phyloP scores from a whole-genome alignment of 1,140 invertebrate genomes.

The Bombus terrestris region DNA sequence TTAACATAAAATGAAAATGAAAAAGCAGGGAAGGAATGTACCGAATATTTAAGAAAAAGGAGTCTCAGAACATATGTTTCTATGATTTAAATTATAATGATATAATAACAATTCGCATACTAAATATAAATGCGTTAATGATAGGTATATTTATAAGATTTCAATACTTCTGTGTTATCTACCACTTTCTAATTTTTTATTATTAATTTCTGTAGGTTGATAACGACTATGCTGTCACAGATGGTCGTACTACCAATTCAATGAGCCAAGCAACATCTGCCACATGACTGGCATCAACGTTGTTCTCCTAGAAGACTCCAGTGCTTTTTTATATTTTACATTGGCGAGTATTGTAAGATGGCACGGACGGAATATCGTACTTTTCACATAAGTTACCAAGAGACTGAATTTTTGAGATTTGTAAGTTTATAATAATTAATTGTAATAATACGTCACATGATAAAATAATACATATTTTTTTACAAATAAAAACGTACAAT shows the following conservation, averaged over 20 bases:
- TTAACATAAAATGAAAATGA: slow-evolving; percentile 26
- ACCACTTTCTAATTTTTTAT: slow-evolving; percentile 51
- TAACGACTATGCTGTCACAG: slow-evolving; percentile 49
- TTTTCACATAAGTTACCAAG: background rate
- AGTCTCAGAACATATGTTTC: slow-evolving; percentile 15
- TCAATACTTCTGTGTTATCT: background rate
- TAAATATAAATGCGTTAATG: slow-evolving; percentile 27
- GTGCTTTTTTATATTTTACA: slow-evolving; percentile 3
- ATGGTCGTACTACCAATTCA: slow-evolving; percentile 42
- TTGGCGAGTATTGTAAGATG: slow-evolving; percentile 5
- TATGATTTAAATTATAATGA: slow-evolving; percentile 45
- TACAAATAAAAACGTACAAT: slow-evolving; percentile 8
- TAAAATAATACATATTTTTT: slow-evolving; percentile 3
- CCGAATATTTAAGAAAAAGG: slow-evolving; percentile 15
- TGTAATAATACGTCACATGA: background rate
- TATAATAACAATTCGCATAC: slow-evolving; percentile 30
- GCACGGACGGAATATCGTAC: slow-evolving; percentile 3
- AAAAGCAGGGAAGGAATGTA: slow-evolving; percentile 29
- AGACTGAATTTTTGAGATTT: background rate
- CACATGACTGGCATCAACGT: slow-evolving; percentile 66
- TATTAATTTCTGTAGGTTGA: slow-evolving; percentile 69
- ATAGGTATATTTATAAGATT: slow-evolving; percentile 44
- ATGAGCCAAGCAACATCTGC: slow-evolving; percentile 45
- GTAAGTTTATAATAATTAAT: background rate
- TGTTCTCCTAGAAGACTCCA: slow-evolving; percentile 33